A percentile compares a stretch with the other conserved stretches of the same genome.
Evolutionary conservation across 2,797 vertebrate genomes (phyloP).

Genomic region (Tinamus major): DNA sequence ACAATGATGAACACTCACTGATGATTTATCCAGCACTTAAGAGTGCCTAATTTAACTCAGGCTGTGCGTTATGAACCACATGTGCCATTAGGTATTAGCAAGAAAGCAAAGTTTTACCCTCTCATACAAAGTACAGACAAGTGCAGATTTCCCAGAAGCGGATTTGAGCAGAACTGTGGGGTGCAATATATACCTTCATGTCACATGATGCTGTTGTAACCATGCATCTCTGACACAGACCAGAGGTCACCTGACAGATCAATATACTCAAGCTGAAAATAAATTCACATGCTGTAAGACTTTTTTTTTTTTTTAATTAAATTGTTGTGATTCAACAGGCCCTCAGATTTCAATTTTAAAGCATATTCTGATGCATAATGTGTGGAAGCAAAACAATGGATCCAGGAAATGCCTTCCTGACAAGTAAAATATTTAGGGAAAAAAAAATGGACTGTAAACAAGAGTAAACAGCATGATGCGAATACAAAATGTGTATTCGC

Average conservation of each 20-base stretch:
- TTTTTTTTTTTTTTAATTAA: neutral
- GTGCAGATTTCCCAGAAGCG: neutral
- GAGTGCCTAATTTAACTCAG: neutral
- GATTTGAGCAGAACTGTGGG: neutral
- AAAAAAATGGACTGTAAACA: neutral
- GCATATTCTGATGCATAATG: neutral
- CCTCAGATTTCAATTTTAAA: neutral
- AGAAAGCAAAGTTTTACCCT: neutral
- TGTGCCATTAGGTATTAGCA: neutral
- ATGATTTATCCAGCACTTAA: neutral
- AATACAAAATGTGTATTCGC: too few species aligned
- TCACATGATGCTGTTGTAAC: neutral
- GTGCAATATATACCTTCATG: rapidly evolving
- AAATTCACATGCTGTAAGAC: neutral
- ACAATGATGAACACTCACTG: neutral
- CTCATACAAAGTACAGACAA: neutral
- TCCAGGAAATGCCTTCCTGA: neutral
- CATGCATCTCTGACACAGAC: rapidly evolving
- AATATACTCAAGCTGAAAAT: neutral
- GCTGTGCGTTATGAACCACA: neutral
- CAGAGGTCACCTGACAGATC: neutral
- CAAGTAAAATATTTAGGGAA: neutral
- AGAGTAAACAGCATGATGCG: neutral
- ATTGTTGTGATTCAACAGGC: neutral
- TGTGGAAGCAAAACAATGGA: neutral